Base-by-base conservation (phyloP, 1,140 invertebrate species). In the Halyomorpha halys region DNA sequence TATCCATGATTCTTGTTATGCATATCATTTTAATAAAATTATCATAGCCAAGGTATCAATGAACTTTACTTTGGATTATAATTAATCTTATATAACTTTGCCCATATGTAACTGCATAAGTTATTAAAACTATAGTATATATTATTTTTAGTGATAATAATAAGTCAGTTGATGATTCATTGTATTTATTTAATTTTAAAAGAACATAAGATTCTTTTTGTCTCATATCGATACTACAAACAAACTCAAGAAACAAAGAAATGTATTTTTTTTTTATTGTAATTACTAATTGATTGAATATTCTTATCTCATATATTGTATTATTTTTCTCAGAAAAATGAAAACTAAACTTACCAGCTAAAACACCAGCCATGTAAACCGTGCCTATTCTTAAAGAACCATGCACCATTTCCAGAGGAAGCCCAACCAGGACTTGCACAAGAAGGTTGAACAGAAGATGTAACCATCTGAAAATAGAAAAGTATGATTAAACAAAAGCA, bases 321-420 rank as follows among this genome's bases (percentile, higher is more conserved):
- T 6, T 23, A 19, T 18, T 27, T 4, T 18, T 3, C 11, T 27
- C 60, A 16, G n/a, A 51, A 16, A 51, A 15, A 25, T n/a, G 16
- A 3, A 6, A 59, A 63, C n/a, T 8, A n/a, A 23, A 67, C 72
- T 76, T 65, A 72, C 92, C 92, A 67, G 93, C 92, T 64, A 95
- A 76, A 23, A 97, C 93, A 53, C 94, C 94, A 6, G 93, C 89
- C 78, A 94, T 85, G 77, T 98, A 98, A 62, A 97, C 90, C 63
- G 89, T 84, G 19, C 85, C 89, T 70, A 95, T 92, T 67, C 94
- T 81, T 59, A 86, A 79, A 27, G 89, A 91, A 6, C 92, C 93
- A 74, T 97, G 94, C n/a, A 96, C 91, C 93, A 97, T 97, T 78
- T 97, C 94, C 69, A 97, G 75, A 0, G 94, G 93, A 66, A 96